A percentile compares a stretch with the other conserved stretches of the same genome.
Evolutionary conservation across 1,140 invertebrate species (phyloP).

Genomic region (Carcinoscorpius rotundicauda): DNA sequence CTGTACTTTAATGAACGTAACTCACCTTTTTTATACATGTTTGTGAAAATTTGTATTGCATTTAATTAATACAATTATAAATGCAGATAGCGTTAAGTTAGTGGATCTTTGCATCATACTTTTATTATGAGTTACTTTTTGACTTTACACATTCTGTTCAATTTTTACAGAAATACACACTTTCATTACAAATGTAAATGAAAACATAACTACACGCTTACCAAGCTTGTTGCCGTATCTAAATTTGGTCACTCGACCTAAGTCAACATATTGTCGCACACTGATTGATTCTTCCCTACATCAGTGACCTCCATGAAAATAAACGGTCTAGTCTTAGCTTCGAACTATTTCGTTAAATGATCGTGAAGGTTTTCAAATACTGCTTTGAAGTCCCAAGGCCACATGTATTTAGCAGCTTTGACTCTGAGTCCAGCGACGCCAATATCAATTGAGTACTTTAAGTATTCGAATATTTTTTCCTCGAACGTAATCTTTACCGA

Average conservation of each 20-base stretch:
- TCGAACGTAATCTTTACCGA: slow-evolving; percentile 49
- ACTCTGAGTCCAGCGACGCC: slow-evolving; percentile 62
- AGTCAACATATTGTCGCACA: slow-evolving; percentile 46
- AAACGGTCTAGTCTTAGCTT: slow-evolving; percentile 44
- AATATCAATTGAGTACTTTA: slow-evolving; percentile 54
- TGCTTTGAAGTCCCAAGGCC: slow-evolving; percentile 51
- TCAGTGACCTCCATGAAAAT: slow-evolving; percentile 75
- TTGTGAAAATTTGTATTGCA: too few relatives aligned
- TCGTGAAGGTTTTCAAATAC: slow-evolving; percentile 48
- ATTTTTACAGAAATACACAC: too few relatives aligned
- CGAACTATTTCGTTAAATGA: slow-evolving; percentile 46
- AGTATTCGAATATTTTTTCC: slow-evolving; percentile 49
- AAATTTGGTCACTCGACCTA: slow-evolving; percentile 63
- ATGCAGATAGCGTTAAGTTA: too few relatives aligned
- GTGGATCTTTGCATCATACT: too few relatives aligned
- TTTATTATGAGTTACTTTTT: too few relatives aligned
- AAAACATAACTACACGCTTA: too few relatives aligned
- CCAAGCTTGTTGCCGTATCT: slow-evolving; percentile 46
- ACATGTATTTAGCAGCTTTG: slow-evolving; percentile 70
- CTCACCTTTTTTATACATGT: too few relatives aligned
- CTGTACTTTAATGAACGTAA: too few relatives aligned
- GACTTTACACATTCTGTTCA: too few relatives aligned
- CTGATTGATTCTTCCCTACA: slow-evolving; percentile 52
- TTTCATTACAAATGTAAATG: too few relatives aligned
- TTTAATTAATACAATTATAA: too few relatives aligned